Evolutionary conservation across 2,888 invertebrate genomes (phyloP).

Genomic region (Bibio marci): DNA sequence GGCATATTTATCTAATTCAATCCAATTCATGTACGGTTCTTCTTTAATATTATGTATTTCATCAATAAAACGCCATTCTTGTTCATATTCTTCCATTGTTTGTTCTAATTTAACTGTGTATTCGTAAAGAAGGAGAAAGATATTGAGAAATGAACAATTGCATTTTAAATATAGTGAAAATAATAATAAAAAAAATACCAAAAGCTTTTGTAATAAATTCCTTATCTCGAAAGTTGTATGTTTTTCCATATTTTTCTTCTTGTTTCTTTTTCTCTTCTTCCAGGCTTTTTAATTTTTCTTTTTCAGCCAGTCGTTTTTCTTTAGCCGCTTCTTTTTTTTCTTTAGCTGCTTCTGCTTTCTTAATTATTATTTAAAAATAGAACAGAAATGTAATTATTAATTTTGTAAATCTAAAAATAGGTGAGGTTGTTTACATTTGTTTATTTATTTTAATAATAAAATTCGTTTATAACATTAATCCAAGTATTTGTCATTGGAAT

Average conservation of each 20-base stretch:
- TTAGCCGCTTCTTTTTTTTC: slow-evolving; percentile 17
- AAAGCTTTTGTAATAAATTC: slow-evolving; percentile 4
- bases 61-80: slow-evolving; percentile 23
- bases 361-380: no score
- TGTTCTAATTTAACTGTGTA: slow-evolving; percentile 13
- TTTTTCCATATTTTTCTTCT: slow-evolving; percentile 16
- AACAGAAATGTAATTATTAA: no score
- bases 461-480: no score
- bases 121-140: no score
- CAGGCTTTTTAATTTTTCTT: slow-evolving; percentile 16
- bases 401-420: no score
- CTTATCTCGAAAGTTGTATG: slow-evolving; percentile 6
- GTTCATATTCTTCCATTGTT: slow-evolving; percentile 17
- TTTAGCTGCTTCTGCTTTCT: slow-evolving; percentile 15
- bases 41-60: slow-evolving; percentile 23
- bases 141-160: no score
- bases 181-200: slow-evolving; percentile 12
- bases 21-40: slow-evolving; percentile 22
- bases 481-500: no score
- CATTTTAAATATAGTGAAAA: not conserved
- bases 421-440: no score
- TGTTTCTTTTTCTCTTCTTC: slow-evolving; percentile 9
- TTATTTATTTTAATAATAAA: no score
- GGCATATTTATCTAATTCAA: slow-evolving; percentile 30
- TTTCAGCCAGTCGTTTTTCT: slow-evolving; percentile 14